Evolutionary conservation across 2,888 invertebrate species (phyloP).

Genomic region (Drosophila mercatorum): DNA sequence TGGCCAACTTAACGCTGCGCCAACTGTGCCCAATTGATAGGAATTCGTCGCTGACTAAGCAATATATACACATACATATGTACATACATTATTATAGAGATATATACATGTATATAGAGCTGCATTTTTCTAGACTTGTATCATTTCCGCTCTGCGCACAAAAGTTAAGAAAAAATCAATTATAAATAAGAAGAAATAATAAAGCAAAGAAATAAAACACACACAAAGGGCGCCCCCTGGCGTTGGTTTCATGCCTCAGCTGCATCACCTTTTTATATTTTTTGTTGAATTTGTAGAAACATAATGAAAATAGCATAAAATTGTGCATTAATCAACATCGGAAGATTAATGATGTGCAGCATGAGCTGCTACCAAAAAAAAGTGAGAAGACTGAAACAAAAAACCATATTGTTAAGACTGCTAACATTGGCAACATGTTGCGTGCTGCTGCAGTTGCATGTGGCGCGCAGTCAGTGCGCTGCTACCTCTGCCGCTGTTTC

Average conservation of each 20-base stretch:
- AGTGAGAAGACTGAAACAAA: slow-evolving; percentile 5
- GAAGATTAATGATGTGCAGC: slow-evolving; percentile 76
- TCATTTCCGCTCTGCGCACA: slow-evolving; percentile 54
- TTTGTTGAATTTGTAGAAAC: slow-evolving; percentile 30
- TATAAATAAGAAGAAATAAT: slow-evolving; percentile 27
- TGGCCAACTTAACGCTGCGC: slow-evolving; percentile 23
- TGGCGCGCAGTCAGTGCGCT: slow-evolving; percentile 34
- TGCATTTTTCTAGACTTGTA: slow-evolving; percentile 50
- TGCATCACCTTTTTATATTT: slow-evolving; percentile 27
- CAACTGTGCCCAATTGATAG: slow-evolving; percentile 49
- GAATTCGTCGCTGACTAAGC: slow-evolving; percentile 62
- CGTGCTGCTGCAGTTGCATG: slow-evolving; percentile 65
- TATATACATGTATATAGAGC: neutral
- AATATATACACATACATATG: neutral
- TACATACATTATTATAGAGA: neutral
- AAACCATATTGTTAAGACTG: slow-evolving; percentile 48
- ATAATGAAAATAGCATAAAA: slow-evolving; percentile 61
- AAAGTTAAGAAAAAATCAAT: slow-evolving; percentile 42
- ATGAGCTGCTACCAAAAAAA: slow-evolving; percentile 44
- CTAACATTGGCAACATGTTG: slow-evolving; percentile 65
- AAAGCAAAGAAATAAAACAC: slow-evolving; percentile 22
- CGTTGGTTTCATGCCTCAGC: slow-evolving; percentile 56
- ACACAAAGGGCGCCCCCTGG: slow-evolving; percentile 31
- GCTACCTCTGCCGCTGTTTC: slow-evolving; percentile 23
- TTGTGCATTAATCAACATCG: slow-evolving; percentile 69